A percentile compares a stretch with the other conserved stretches of the same genome.
Evolutionary conservation across 2,888 invertebrate species (phyloP).

Genomic region (Sphaerophoria taeniata): DNA sequence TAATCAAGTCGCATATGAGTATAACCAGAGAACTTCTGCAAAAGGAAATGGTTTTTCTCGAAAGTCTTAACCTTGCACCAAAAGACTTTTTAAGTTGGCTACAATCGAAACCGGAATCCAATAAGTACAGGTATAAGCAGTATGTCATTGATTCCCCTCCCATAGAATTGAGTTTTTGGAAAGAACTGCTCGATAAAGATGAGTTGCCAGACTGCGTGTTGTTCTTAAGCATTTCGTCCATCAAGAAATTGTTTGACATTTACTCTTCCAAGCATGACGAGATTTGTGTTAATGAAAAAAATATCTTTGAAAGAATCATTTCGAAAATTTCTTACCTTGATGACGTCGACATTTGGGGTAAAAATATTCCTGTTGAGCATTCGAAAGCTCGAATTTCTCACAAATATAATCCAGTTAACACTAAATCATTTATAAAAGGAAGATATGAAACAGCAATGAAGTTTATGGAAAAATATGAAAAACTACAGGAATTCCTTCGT

Average conservation of each 20-base stretch:
- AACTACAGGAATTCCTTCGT: slow-evolving; percentile 76
- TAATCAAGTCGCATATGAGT: background rate
- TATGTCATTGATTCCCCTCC: slow-evolving; percentile 87
- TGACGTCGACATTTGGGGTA: background rate
- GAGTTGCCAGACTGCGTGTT: slow-evolving; percentile 85
- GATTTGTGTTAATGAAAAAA: slow-evolving; percentile 32
- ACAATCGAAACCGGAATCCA: background rate
- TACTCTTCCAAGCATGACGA: slow-evolving; percentile 35
- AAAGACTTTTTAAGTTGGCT: slow-evolving; percentile 42
- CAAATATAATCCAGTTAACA: background rate
- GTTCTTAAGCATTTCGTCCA: slow-evolving; percentile 83
- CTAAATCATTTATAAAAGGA: slow-evolving; percentile 77
- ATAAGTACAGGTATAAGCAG: slow-evolving; percentile 82
- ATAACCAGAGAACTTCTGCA: too few relatives aligned
- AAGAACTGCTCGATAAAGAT: slow-evolving; percentile 82
- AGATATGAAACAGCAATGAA: slow-evolving; percentile 6
- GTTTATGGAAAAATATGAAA: slow-evolving; percentile 63
- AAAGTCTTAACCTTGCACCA: background rate
- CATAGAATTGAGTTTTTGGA: slow-evolving; percentile 84
- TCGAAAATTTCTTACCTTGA: slow-evolving; percentile 11
- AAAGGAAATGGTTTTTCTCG: slow-evolving; percentile 16
- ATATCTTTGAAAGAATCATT: slow-evolving; percentile 25
- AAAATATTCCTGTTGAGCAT: background rate
- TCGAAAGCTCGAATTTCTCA: background rate
- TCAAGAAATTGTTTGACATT: slow-evolving; percentile 47